These are phyloP conservation scores for Porites evermanni DNA, from an alignment of 92 coral and sea anemone species.

Conservation along the genomic window DNA sequence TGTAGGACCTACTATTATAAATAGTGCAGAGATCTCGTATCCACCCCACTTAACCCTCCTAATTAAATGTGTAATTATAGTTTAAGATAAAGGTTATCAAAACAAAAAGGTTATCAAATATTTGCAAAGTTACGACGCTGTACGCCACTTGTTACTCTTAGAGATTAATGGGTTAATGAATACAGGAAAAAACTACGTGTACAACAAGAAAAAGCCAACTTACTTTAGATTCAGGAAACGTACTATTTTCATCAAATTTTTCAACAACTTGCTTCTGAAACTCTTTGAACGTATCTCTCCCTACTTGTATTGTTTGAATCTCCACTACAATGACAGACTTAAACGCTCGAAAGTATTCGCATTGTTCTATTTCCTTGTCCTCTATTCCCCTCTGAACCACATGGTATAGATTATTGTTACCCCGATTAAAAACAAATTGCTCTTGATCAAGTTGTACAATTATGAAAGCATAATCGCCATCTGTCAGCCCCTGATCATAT, in stretches of 20 bases:
- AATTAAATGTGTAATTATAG: too few relatives aligned
- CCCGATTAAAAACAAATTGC: background rate
- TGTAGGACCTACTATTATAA: too few relatives aligned
- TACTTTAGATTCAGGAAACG: background rate
- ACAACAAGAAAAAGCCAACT: background rate
- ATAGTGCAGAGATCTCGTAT: too few relatives aligned
- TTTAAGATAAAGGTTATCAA: too few relatives aligned
- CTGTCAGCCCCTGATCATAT: conserved; percentile 50
- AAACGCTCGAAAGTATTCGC: conserved; percentile 27
- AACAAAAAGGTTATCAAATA: too few relatives aligned
- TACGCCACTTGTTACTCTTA: too few relatives aligned
- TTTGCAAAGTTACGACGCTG: too few relatives aligned
- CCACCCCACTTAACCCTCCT: too few relatives aligned
- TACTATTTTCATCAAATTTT: background rate
- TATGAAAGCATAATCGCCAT: conserved; percentile 70
- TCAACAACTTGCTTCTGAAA: conserved; percentile 11
- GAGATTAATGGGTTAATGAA: too few relatives aligned
- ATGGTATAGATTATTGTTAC: background rate
- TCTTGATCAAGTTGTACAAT: conserved; percentile 61
- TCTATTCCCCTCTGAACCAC: background rate
- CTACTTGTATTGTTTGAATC: background rate
- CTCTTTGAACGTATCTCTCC: background rate
- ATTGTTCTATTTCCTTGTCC: background rate
- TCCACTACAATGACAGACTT: conserved; percentile 37
- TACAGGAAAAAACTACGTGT: background rate